Evolutionary conservation across 2,888 invertebrate species (phyloP).

Genomic region (Odontomyia ornata): DNA sequence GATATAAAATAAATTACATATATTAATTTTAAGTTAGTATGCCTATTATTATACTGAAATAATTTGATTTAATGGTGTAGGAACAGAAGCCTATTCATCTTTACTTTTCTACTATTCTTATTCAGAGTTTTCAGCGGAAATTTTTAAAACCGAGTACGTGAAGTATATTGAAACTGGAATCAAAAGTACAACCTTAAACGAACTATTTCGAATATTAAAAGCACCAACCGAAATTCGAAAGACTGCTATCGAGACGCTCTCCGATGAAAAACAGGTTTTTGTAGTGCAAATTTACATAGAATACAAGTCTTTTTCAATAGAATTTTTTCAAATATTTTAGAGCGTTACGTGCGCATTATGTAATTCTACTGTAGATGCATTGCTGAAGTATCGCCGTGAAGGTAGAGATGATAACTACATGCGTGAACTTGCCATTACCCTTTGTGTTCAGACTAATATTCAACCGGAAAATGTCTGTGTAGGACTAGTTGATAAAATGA

Average conservation of each 20-base stretch:
- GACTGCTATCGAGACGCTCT: conserved; percentile 54
- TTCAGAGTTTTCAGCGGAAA: conserved; percentile 54
- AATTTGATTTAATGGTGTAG: too few relatives aligned
- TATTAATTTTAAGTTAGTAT: too few relatives aligned
- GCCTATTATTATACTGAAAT: too few relatives aligned
- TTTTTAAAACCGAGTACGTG: conserved; percentile 56
- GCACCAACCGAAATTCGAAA: conserved; percentile 56
- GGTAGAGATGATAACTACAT: conserved; percentile 64
- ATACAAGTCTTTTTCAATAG: not conserved
- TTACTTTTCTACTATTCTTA: too few relatives aligned
- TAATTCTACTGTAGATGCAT: conserved; percentile 55
- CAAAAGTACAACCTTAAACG: conserved; percentile 54
- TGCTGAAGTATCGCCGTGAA: conserved; percentile 62
- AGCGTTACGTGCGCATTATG: conserved; percentile 58
- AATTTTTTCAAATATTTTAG: conserved; percentile 44
- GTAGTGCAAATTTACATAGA: conserved; percentile 32
- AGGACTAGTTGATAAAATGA: conserved; percentile 69
- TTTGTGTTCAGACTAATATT: conserved; percentile 70
- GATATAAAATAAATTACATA: too few relatives aligned
- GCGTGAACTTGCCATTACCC: conserved; percentile 60
- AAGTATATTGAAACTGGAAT: conserved; percentile 56
- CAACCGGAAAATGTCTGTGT: conserved; percentile 70
- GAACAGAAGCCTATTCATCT: too few relatives aligned
- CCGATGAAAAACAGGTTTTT: conserved; percentile 53
- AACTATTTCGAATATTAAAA: conserved; percentile 56